Evolutionary conservation across 64 coral and sea anemone genomes (phyloP).

Genomic region (Montipora efflorescens): DNA sequence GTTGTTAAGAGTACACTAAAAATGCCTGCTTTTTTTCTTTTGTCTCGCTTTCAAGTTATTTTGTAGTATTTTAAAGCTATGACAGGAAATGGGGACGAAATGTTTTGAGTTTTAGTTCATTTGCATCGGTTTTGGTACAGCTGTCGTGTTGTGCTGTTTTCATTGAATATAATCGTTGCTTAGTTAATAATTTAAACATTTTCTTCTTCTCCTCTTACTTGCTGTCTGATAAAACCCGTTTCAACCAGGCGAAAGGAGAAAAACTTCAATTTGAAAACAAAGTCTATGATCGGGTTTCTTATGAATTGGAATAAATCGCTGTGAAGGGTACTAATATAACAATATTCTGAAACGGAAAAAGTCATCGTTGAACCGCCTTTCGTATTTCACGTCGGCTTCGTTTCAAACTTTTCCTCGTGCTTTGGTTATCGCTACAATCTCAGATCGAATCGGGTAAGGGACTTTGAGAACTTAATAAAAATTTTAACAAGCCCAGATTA

Average conservation of each 20-base stretch:
- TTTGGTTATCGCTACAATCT: background rate
- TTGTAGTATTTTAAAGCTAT: constrained; percentile 44
- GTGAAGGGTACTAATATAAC: background rate
- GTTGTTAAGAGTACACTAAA: constrained; percentile 9
- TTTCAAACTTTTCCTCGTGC: background rate
- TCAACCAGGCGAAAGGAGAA: background rate
- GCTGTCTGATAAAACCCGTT: background rate
- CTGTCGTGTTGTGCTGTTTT: constrained; percentile 29
- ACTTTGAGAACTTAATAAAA: too few relatives aligned
- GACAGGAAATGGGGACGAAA: constrained; percentile 55
- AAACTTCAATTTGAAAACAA: background rate
- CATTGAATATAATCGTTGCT: constrained; percentile 28
- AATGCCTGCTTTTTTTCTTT: background rate
- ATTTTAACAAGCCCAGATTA: too few relatives aligned
- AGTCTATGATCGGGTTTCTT: background rate
- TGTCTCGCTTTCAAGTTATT: constrained; percentile 31
- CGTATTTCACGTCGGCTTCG: too few relatives aligned
- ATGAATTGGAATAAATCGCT: background rate
- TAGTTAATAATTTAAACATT: constrained; percentile 50
- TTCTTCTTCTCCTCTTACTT: background rate
- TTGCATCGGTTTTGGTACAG: constrained; percentile 40
- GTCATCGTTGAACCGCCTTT: too few relatives aligned
- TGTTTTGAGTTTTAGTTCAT: constrained; percentile 54
- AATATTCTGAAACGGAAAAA: background rate
- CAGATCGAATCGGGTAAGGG: too few relatives aligned